Base-by-base conservation (phyloP, 2,888 invertebrate species). In the Bibio marci region DNA sequence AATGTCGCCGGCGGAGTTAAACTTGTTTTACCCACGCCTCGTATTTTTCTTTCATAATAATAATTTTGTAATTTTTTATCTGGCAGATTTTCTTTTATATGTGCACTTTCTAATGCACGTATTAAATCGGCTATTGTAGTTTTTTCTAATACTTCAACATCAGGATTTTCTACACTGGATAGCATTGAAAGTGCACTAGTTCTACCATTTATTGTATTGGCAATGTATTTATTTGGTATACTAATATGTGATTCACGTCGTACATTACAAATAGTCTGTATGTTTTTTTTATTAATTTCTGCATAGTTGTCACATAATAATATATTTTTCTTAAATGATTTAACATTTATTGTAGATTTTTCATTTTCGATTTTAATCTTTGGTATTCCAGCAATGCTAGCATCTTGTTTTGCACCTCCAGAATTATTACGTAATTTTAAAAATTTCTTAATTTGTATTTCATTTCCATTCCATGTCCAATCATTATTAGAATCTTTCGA, bases 101-200 rank as follows among this genome's bases (percentile, higher is more conserved):
- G 73, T 25, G 85, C 64, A 13, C 74, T 71, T 35, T 81, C 77
- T 35, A 87, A 60, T 0, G 82, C 83, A 40, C 83, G 66, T 22
- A 87, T 67, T 39, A 87, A 69, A 59, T 87, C 85, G 2, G 83
- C 86, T 12, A 87, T 68, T 15, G 83, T 81, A 0, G 86, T 86
- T 49, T 81, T 76, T 57, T 86, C 86, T 39, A 86, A 62, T 10
- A 83, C 69, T 49, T 58, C 52, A 46, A 54, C 51, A 22, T 61
- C 55, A 7, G 45, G 31, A 28, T 43, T 43, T 41, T 55, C 55
- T 18, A 55, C 55, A 15, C 35, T 39, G 1, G 55, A 57, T n/a
- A 55, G 10, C 50, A 3, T 28, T 22, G 22, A 22, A 22, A 22
- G 8, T 22, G 8, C 4, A 22, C 22, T 22, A 6, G 22, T 4